Conservation (phyloP, 2,113 vertebrate genomes). For the Podiceps cristatus region DNA sequence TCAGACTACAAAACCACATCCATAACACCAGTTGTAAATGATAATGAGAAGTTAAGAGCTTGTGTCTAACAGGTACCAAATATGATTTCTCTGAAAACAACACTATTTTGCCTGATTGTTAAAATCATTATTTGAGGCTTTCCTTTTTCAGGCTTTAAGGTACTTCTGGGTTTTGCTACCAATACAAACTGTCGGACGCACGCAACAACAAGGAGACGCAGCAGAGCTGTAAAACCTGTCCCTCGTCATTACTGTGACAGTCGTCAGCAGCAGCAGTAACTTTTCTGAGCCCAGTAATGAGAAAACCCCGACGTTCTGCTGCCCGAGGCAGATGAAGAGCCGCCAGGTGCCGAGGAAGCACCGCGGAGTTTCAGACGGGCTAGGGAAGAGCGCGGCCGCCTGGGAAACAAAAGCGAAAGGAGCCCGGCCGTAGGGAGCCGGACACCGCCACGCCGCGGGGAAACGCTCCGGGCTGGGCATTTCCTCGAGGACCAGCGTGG, state of each 20-base stretch:
- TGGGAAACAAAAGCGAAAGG: not conserved
- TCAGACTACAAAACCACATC: not conserved
- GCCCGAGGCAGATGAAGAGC: not conserved
- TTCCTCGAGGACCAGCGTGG: rapidly evolving
- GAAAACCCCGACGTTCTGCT: not conserved
- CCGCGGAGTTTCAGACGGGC: not conserved
- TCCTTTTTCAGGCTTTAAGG: not conserved
- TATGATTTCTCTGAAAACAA: rapidly evolving
- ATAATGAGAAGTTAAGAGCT: not conserved
- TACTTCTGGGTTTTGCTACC: not conserved
- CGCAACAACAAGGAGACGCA: not conserved
- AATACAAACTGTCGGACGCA: not conserved
- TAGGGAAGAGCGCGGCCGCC: not conserved
- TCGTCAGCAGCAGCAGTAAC: not conserved
- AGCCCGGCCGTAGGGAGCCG: not conserved
- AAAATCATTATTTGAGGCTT: not conserved
- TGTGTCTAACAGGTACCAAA: not conserved
- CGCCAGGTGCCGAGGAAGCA: not conserved
- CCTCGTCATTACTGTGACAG: not conserved
- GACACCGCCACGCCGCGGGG: not conserved
- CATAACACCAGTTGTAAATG: rapidly evolving
- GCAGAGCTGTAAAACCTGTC: not conserved
- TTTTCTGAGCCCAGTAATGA: not conserved
- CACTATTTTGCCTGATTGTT: not conserved
- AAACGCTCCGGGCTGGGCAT: rapidly evolving